A percentile compares a stretch with the other conserved stretches of the same genome.
Evolutionary conservation across 2,888 invertebrate species (phyloP).

Genomic region (Dolichopus griseipennis): DNA sequence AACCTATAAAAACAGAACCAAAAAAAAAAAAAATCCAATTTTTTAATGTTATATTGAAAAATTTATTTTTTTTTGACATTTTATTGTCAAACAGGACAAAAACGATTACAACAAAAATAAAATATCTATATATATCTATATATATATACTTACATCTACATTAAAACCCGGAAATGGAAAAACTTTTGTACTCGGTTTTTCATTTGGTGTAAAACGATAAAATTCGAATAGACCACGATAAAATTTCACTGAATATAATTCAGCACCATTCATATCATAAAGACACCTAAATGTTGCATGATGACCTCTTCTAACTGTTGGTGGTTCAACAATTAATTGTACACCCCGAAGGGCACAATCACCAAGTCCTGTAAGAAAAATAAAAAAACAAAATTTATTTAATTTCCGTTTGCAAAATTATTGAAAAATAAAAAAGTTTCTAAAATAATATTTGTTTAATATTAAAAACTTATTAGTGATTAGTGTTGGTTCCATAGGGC

Average conservation of each 20-base stretch:
- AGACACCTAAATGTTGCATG: slow-evolving; percentile 63
- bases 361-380: slow-evolving; percentile 41
- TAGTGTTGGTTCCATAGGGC: no score
- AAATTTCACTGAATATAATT: slow-evolving; percentile 79
- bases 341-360: slow-evolving; percentile 63
- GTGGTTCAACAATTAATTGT: slow-evolving; percentile 59
- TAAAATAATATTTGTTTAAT: no score
- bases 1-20: slow-evolving; percentile 47
- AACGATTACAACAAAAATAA: neutral
- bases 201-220: slow-evolving; percentile 71
- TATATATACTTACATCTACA: slow-evolving; percentile 65
- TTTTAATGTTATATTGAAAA: no score
- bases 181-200: slow-evolving; percentile 61
- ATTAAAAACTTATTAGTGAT: no score
- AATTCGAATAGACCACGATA: slow-evolving; percentile 76
- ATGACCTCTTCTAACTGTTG: slow-evolving; percentile 58
- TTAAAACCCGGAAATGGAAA: slow-evolving; percentile 66
- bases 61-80: neutral
- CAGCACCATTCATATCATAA: slow-evolving; percentile 66
- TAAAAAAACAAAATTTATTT: no score
- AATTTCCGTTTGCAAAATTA: no score
- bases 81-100: neutral
- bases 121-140: neutral
- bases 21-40: slow-evolving; percentile 8
- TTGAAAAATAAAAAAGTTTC: no score